Evolutionary conservation across 2,888 invertebrate genomes (phyloP), one percentile per base, ranked within the genome.

Genomic region (Bombylius major): DNA sequence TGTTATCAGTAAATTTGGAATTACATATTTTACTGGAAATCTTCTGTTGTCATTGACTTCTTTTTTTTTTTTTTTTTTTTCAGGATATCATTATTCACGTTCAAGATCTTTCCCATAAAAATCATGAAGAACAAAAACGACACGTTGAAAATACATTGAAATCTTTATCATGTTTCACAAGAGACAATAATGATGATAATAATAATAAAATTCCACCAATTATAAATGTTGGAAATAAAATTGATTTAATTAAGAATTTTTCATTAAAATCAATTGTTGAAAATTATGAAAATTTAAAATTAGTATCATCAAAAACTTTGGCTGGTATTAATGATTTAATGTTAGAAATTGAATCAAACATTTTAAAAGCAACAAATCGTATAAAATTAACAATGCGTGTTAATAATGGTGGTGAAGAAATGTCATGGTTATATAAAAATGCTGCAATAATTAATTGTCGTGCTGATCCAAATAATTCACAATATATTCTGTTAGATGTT

Each of bases 61-160:
- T 34, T 48, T 47, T 32, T 46, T 9, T 32, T 11, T 48, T 23
- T 9, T 42, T 57, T 49, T 48, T 54, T 56, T 72, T 73, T 54
- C 65, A 88, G 87, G 87, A 91, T 75, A 72, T 89, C 1, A 79
- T 92, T 51, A 68, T 93, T 51, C 90, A 91, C 68, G 80, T 92
- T 1, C 80, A 84, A 65, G 92, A 92, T 69, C 69, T 83, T 1
- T 87, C 89, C 59, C 87, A 89, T 70, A 83, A 84, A 5, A 85
- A 89, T 67, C 76, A 77, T 62, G 62, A 69, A 53, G 80, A 82
- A 31, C 91, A 93, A 71, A 75, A 79, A 46, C 72, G 79, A 34
- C 86, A 86, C 63, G 90, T 93, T 0, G 66, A 81, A 42, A 64
- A 77, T 31, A 89, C 87, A 0, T 71, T 93, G 32, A 64, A 76